Base-by-base conservation (phyloP, 2,797 vertebrate genomes). In the Anomalospiza imberbis region DNA sequence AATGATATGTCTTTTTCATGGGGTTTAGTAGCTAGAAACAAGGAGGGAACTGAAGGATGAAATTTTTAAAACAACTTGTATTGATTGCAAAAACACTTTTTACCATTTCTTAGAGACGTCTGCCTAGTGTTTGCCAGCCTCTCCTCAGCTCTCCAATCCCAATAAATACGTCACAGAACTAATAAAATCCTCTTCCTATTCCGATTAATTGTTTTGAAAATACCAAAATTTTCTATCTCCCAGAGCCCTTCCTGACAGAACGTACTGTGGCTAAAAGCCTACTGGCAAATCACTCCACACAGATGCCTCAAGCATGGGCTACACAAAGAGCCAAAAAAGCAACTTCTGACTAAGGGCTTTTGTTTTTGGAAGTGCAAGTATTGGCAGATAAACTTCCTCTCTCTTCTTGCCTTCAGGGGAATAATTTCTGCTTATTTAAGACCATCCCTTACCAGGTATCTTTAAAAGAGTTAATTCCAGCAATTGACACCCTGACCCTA, bases 1-100 rank as follows among this genome's bases (percentile, higher is more conserved):
- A 96, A 91, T 29, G 84, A 94, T 91, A 63, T 10, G 42, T 50
- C 29, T 71, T 93, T 87, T 94, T 95, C 42, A 76, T 48, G 63
- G 45, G 21, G 91, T 91, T 95, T 68, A 91, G 42, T 85, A 58
- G 90, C 89, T 91, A 83, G 70, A 88, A 96, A n/a, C 51, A 47
- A 91, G 67, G 21, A 90, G 51, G 50, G 54, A 96, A 88, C 70
- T 77, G 66, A 95, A 92, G 70, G 85, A 89, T 61, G 45, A 62
- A 45, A 34, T 50, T 28, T 60, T 89, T 78, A 78, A 94, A 87
- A 81, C 80, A 91, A 74, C 47, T 77, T 82, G 73, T n/a, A 76
- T 48, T 57, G 93, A 74, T 82, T 80, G 22, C 67, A 88, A 95
- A 94, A 91, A 5, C 44, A 63, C 13, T 3, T 34, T 65, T 91